Conservation (phyloP, 2,888 invertebrate genomes). For the Athalia cordata region DNA sequence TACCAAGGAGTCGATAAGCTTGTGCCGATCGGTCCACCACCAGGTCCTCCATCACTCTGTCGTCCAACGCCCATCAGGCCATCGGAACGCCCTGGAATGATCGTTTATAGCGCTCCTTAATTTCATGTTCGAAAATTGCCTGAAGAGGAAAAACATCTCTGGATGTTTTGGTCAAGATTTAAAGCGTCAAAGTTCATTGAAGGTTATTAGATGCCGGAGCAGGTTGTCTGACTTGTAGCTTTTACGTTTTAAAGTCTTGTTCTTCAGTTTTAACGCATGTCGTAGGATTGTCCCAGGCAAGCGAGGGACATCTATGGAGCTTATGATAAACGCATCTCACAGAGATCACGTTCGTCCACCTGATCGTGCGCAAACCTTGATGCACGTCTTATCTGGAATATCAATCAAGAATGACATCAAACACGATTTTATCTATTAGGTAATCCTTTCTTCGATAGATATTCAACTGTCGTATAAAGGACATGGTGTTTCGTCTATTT, state of each 20-base stretch:
- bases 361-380: conserved; percentile 16
- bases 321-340: not conserved
- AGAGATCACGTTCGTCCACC: not conserved
- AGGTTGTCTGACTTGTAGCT: conserved; percentile 11
- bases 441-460: conserved; percentile 12
- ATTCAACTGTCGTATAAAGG: conserved; percentile 8
- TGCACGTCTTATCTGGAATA: conserved; percentile 29
- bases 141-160: not conserved
- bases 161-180: no score
- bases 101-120: conserved; percentile 50
- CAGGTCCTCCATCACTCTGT: conserved; percentile 48
- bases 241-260: conserved; percentile 11
- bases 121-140: not conserved
- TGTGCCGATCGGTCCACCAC: conserved; percentile 39
- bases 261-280: conserved; percentile 31
- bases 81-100: conserved; percentile 49
- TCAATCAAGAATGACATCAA: conserved; percentile 42
- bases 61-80: conserved; percentile 49
- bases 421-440: conserved; percentile 10
- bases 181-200: not conserved
- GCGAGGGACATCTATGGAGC: not conserved
- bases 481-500: not conserved
- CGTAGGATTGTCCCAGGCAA: not conserved
- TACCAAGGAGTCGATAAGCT: conserved; percentile 53
- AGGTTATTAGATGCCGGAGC: not conserved